Evolutionary conservation across 2,888 invertebrate species (phyloP).

Genomic region (Nomada ferruginata): DNA sequence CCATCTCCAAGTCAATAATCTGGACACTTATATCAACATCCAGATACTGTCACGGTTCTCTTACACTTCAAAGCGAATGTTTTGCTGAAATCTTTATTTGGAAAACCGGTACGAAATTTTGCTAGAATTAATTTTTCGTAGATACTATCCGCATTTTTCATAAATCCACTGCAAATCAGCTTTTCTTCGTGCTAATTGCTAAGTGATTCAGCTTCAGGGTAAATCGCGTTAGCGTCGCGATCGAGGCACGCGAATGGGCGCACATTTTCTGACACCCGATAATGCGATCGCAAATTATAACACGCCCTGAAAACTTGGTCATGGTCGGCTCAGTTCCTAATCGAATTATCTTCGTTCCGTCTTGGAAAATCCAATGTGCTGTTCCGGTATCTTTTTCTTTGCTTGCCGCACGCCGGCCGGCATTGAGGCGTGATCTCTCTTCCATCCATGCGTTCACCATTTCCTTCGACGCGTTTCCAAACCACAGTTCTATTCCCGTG

Average conservation of each 20-base stretch:
- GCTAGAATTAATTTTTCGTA: not conserved
- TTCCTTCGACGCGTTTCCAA: slow-evolving; percentile 1
- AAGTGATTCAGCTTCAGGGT: slow-evolving; percentile 1
- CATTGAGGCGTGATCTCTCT: slow-evolving; percentile 13
- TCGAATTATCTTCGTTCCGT: slow-evolving; percentile 55
- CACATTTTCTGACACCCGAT: slow-evolving; percentile 45
- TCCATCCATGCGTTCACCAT: slow-evolving; percentile 3
- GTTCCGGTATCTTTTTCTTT: slow-evolving; percentile 27
- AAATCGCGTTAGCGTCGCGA: slow-evolving; percentile 18
- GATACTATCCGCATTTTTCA: not conserved
- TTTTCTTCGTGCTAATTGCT: not conserved
- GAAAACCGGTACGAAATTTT: not conserved
- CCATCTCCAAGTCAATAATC: too few relatives aligned
- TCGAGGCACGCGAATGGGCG: slow-evolving; percentile 27
- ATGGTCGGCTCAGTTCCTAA: slow-evolving; percentile 49
- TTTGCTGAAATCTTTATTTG: too few relatives aligned
- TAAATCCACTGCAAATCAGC: slow-evolving; percentile 9
- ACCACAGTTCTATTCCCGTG: not conserved
- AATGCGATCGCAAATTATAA: slow-evolving; percentile 57
- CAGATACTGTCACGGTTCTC: too few relatives aligned
- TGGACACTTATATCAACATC: too few relatives aligned
- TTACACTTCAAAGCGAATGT: too few relatives aligned
- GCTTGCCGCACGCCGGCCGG: not conserved
- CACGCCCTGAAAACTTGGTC: slow-evolving; percentile 48
- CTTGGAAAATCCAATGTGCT: slow-evolving; percentile 35